Evolutionary conservation across 2,797 vertebrate species (phyloP), one percentile per base, ranked within the genome.

Genomic region (Adrianichthys oophorus): DNA sequence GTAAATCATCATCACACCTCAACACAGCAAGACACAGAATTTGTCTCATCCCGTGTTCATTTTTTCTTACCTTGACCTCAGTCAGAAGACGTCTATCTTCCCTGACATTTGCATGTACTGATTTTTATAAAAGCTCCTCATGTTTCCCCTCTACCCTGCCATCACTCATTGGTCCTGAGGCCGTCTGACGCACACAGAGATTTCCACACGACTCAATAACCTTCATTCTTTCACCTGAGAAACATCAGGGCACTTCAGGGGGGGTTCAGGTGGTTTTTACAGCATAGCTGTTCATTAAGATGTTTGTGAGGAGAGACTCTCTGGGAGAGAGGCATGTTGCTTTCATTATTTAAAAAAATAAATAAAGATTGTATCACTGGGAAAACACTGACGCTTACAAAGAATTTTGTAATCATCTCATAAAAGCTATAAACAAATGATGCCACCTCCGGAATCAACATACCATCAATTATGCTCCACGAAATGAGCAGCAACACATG

Each of bases 181-280:
- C 29, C 6, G 40, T 37, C 4, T 90, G 89, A 90, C 82, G 80
- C 80, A 87, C 2, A 2, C 12, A 0, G 1, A 23, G 18, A 29
- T 3, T 3, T 8, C 15, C 1, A 19, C 0, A 1, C 0, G 13
- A 49, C 24, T 17, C 12, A 32, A 7, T 58, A 55, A 74, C 66
- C 83, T 72, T 85, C 85, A 91, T 92, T 90, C 87, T 76, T 91
- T 53, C 41, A 54, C 23, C 90, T 53, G 65, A 73, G 91, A 90
- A 82, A 91, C 89, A 8, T 24, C 4, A 16, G 24, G 5, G 51
- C 41, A 15, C 51, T 74, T 78, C 79, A 76, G 50, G 49, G 2
- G 13, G 24, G 16, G 58, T 15, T 8, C 15, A 1, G 0, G 29
- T 68, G 80, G 88, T 90, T 85, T 87, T 23, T 21, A 6, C 2